Conservation (phyloP, 2,888 invertebrate species). For the Oxystoma pomonae region DNA sequence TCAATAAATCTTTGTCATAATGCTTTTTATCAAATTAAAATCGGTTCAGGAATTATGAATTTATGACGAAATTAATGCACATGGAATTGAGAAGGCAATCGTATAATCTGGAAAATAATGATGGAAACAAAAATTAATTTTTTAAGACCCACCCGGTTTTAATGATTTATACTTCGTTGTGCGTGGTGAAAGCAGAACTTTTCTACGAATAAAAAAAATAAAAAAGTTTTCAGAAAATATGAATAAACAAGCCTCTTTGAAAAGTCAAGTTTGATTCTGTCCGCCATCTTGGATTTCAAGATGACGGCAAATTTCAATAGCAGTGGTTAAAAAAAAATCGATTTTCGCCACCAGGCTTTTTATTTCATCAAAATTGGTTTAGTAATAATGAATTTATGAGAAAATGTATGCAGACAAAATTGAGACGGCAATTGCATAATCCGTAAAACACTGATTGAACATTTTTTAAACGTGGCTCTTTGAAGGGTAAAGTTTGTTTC, state of each 20-base stretch:
- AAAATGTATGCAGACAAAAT: no score
- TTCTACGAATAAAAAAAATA: neutral
- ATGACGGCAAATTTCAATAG: neutral
- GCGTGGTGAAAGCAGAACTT: neutral
- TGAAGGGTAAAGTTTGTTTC: neutral
- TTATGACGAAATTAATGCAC: neutral
- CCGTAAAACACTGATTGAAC: no score
- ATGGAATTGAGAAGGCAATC: neutral
- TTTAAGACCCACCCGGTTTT: neutral
- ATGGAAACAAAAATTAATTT: neutral
- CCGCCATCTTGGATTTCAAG: neutral
- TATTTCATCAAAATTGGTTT: no score
- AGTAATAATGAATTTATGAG: no score
- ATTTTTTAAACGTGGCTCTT: neutral
- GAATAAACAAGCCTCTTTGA: neutral
- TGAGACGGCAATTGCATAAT: no score
- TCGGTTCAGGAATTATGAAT: neutral
- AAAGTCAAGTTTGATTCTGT: neutral
- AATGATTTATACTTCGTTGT: neutral
- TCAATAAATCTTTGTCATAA: neutral
- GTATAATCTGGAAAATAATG: neutral
- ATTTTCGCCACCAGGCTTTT: no score
- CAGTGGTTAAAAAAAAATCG: no score
- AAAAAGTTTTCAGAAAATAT: neutral
- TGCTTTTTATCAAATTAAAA: neutral